Conservation (phyloP, 1,140 invertebrate genomes). For the Zaprionus ornatus region DNA sequence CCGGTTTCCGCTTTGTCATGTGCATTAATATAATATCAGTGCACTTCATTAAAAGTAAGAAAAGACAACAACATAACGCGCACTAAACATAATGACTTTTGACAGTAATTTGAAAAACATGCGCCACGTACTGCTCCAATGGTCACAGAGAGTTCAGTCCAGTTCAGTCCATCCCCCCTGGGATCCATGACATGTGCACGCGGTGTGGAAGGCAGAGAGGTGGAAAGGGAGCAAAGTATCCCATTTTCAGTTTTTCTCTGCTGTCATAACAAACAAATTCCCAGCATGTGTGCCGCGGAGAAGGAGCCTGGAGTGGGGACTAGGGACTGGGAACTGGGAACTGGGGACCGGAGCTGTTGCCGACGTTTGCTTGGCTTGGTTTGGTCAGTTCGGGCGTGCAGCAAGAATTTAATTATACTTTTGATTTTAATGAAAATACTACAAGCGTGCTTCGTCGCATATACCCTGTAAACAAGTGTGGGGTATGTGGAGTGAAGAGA, state of each 20-base stretch:
- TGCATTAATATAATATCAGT: conserved; percentile 47
- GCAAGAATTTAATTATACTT: conserved; percentile 71
- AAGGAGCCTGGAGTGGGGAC: not conserved
- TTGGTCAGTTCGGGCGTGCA: conserved; percentile 35
- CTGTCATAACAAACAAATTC: conserved; percentile 72
- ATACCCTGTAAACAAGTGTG: conserved; percentile 9
- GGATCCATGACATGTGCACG: conserved; percentile 27
- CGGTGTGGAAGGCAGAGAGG: not conserved
- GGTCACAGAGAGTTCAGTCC: conserved; percentile 4
- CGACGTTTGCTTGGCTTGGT: conserved; percentile 5
- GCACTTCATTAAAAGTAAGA: conserved; percentile 49
- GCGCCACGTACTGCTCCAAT: conserved; percentile 43
- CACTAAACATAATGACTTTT: conserved; percentile 41
- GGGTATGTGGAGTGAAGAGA: not conserved
- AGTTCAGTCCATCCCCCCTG: conserved; percentile 1
- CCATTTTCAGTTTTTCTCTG: conserved; percentile 56
- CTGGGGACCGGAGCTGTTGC: conserved; percentile 1
- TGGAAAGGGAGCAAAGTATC: conserved; percentile 19
- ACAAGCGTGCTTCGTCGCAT: conserved; percentile 4
- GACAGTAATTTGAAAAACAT: conserved; percentile 45
- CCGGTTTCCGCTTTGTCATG: conserved; percentile 16
- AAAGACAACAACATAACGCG: conserved; percentile 4
- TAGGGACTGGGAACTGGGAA: not conserved
- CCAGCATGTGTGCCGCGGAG: conserved; percentile 52
- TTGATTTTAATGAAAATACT: conserved; percentile 72